phyloP scores from a whole-genome alignment of 2,113 vertebrate genomes.

The Manacus vitellinus region DNA sequence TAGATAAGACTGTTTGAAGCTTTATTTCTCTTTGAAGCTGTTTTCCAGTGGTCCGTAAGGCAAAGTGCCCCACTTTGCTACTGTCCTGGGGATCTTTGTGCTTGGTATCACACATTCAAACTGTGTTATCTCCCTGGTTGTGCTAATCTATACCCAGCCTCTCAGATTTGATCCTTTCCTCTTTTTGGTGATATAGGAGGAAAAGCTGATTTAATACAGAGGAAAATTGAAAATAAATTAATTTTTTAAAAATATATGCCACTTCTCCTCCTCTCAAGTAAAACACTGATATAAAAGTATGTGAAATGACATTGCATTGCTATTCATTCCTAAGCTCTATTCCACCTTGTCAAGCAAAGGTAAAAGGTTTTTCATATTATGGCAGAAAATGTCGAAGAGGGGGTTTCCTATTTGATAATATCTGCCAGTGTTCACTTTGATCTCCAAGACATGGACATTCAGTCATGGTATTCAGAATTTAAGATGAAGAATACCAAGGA shows the following conservation, averaged over 20 bases:
- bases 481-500: neutral
- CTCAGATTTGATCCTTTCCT: neutral
- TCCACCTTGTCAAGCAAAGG: neutral
- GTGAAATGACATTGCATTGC: neutral
- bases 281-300: neutral
- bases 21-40: neutral
- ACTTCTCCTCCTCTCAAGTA: neutral
- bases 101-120: neutral
- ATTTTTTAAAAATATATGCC: neutral
- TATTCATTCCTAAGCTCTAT: neutral
- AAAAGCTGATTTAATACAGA: neutral
- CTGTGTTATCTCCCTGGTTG: neutral
- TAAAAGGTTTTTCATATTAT: neutral
- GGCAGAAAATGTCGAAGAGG: neutral
- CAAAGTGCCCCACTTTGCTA: neutral
- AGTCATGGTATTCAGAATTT: fast-evolving
- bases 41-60: neutral
- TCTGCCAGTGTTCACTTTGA: neutral
- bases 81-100: neutral
- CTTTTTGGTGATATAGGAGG: neutral
- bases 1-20: neutral
- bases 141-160: neutral
- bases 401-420: neutral
- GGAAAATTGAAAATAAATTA: neutral
- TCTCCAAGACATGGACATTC: neutral